Conservation (phyloP, 2,888 invertebrate genomes). For the Lasioglossum villosulum region DNA sequence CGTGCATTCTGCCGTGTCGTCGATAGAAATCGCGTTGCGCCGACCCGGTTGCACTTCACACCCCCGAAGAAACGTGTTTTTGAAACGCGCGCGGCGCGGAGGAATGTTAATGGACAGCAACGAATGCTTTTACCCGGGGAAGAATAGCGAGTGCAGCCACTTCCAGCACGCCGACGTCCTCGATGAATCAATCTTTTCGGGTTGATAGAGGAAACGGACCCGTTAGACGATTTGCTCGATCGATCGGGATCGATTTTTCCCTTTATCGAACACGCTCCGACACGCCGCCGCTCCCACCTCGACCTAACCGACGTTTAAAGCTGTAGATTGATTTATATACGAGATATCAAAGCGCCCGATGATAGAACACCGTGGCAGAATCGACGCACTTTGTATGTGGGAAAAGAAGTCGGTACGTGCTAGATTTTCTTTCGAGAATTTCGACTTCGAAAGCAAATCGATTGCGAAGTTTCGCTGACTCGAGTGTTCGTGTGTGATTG, state of each 20-base stretch:
- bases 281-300: neutral
- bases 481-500: neutral
- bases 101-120: conserved; percentile 65
- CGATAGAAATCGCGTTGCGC: conserved; percentile 48
- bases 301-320: neutral
- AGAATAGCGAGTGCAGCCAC: conserved; percentile 49
- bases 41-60: conserved; percentile 19
- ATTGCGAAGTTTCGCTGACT: neutral
- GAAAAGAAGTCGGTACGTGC: neutral
- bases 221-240: neutral
- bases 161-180: conserved; percentile 39
- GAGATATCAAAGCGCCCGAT: neutral
- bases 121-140: conserved; percentile 55
- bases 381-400: neutral
- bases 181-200: conserved; percentile 62
- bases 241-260: conserved; percentile 3
- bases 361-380: neutral
- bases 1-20: conserved; percentile 51
- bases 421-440: neutral
- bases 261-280: neutral
- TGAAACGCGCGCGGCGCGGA: conserved; percentile 1
- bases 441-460: neutral
- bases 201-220: conserved; percentile 5
- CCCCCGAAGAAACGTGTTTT: conserved; percentile 45
- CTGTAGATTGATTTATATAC: neutral